phyloP scores from a whole-genome alignment of 2,888 invertebrate species.

The Drosophila rubida region DNA sequence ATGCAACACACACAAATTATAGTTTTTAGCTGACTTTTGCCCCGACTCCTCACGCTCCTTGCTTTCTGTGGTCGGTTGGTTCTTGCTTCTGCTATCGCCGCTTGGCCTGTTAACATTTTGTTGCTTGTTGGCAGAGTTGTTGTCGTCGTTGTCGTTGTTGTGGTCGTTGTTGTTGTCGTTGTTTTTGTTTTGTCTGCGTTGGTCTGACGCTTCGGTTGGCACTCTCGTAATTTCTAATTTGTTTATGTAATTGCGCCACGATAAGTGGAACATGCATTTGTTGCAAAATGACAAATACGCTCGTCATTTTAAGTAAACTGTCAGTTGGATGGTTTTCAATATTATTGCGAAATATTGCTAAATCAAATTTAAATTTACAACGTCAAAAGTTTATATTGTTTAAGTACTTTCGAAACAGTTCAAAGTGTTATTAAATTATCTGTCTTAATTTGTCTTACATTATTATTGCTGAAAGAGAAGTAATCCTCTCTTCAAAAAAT shows the following conservation, averaged over 20 bases:
- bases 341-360: not conserved
- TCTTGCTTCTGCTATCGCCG: slow-evolving; percentile 30
- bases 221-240: slow-evolving; percentile 58
- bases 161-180: slow-evolving; percentile 3
- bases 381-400: too few relatives aligned
- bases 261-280: slow-evolving; percentile 32
- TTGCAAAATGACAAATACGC: slow-evolving; percentile 30
- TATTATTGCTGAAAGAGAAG: not conserved
- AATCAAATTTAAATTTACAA: not conserved
- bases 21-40: slow-evolving; percentile 62
- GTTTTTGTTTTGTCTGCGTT: not conserved
- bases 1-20: slow-evolving; percentile 66
- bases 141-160: slow-evolving; percentile 6
- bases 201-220: slow-evolving; percentile 5
- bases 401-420: too few relatives aligned
- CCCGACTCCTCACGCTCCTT: slow-evolving; percentile 10
- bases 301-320: slow-evolving; percentile 32
- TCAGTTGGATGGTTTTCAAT: slow-evolving; percentile 9
- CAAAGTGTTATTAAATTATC: too few relatives aligned
- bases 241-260: slow-evolving; percentile 46
- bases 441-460: not conserved
- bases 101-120: slow-evolving; percentile 47
- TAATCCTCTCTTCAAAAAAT: not conserved
- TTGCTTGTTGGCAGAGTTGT: slow-evolving; percentile 22
- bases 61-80: slow-evolving; percentile 17